Evolutionary conservation across 2,888 invertebrate genomes (phyloP), one percentile per base, ranked within the genome.

Genomic region (Pseudococcus longispinus): DNA sequence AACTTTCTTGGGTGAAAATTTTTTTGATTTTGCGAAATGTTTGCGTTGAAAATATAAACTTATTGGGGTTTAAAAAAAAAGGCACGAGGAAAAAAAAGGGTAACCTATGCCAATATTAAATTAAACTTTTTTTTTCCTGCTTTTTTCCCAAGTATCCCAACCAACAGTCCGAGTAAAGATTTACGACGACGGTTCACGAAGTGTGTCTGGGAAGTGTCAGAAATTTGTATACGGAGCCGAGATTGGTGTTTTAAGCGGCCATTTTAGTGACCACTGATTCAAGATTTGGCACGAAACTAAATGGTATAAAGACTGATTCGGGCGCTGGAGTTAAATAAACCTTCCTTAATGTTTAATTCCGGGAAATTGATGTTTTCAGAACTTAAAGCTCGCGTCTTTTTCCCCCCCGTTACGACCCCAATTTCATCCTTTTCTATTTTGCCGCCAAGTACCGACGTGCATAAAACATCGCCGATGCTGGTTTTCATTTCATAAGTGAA

Each of bases 281-380:
- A 70, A 70, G 70, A 70, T 70, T 70, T 70, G 70, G 70, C 70
- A 70, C 70, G 29, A 70, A 70, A 70, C 70, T 70, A 70, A 70
- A 70, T 70, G 70, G 70, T 70, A 70, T 60, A 70, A 70, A 70
- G 70, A 70, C 70, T 70, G 70, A 70, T 70, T 70, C 70, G 70
- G 70, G 70, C 70, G 70, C 70, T 70, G 70, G 70, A 70, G 70
- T 70, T 70, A 70, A 70, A 70, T 70, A 70, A 70, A 70, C 70
- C 70, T 70, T 70, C 70, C 70, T 70, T 70, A 70, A 70, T 70
- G 70, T 70, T 70, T 70, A 70, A 70, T 70, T 70, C 70, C 70
- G 70, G 70, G 29, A 70, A 70, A 70, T 70, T 70, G 70, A 70
- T 70, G 70, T 70, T 70, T 70, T 70, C 70, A 70, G 70, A 70